These are phyloP conservation scores for Atethmia centrago DNA, from an alignment of 2,888 invertebrate genomes.

Conservation along the genomic window DNA sequence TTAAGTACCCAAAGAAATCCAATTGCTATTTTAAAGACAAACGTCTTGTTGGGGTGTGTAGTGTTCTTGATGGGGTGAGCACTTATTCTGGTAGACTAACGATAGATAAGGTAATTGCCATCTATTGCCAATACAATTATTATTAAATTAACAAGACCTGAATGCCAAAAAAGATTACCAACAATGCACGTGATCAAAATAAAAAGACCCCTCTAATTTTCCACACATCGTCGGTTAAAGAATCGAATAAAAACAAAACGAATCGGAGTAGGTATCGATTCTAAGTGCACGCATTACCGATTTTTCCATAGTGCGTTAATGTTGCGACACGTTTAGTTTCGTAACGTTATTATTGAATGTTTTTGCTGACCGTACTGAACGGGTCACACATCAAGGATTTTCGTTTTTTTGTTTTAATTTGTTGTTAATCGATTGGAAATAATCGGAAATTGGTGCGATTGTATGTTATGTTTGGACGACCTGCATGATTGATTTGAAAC, in stretches of 20 bases:
- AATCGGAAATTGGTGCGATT: slow-evolving; percentile 48
- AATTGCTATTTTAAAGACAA: background rate
- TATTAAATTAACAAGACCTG: background rate
- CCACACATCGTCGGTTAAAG: slow-evolving; percentile 14
- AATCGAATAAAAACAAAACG: slow-evolving; percentile 37
- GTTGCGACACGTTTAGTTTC: slow-evolving; percentile 47
- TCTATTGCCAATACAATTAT: slow-evolving; percentile 11
- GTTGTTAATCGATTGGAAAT: slow-evolving; percentile 57
- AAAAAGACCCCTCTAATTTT: slow-evolving; percentile 21
- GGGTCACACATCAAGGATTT: slow-evolving; percentile 57
- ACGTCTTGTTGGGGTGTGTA: too few relatives aligned
- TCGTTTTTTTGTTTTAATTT: slow-evolving; percentile 16
- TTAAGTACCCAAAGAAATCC: background rate
- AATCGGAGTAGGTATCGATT: slow-evolving; percentile 37
- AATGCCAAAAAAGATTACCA: slow-evolving; percentile 23
- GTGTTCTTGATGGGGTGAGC: background rate
- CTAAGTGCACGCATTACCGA: slow-evolving; percentile 45
- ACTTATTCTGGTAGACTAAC: background rate
- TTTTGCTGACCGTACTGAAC: slow-evolving; percentile 32
- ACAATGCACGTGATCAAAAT: slow-evolving; percentile 28
- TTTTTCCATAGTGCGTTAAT: slow-evolving; percentile 40
- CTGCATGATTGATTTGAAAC: slow-evolving; percentile 24
- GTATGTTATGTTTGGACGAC: slow-evolving; percentile 16
- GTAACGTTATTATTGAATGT: slow-evolving; percentile 49
- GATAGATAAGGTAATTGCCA: background rate